These are phyloP conservation scores for Bruchidius siliquastri DNA, from an alignment of 2,888 invertebrate genomes.

Conservation along the genomic window DNA sequence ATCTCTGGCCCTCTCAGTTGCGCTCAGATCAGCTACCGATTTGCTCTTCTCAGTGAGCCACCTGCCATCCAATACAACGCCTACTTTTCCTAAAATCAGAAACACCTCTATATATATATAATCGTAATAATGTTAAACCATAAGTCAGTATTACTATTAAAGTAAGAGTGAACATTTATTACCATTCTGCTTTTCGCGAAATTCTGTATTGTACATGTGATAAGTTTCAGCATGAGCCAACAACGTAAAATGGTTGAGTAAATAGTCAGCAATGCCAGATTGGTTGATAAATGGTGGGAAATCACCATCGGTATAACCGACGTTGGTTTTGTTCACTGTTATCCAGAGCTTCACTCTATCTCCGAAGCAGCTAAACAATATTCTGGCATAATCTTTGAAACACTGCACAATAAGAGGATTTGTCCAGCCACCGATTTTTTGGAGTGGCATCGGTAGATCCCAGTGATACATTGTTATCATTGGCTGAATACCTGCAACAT, in stretches of 20 bases:
- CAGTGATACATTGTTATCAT: slow-evolving; percentile 60
- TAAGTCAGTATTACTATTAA: too few relatives aligned
- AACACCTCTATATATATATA: too few relatives aligned
- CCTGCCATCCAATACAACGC: slow-evolving; percentile 56
- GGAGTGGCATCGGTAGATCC: slow-evolving; percentile 30
- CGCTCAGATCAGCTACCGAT: slow-evolving; percentile 55
- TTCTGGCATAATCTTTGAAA: slow-evolving; percentile 55
- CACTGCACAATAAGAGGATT: slow-evolving; percentile 57
- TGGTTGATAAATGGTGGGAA: slow-evolving; percentile 54
- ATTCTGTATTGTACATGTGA: slow-evolving; percentile 58
- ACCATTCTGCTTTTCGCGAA: slow-evolving; percentile 54
- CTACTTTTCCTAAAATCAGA: slow-evolving; percentile 24
- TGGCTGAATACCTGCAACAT: slow-evolving; percentile 49
- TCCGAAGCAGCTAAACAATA: slow-evolving; percentile 55
- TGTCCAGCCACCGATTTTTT: slow-evolving; percentile 61
- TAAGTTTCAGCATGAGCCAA: slow-evolving; percentile 65
- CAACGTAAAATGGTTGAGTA: slow-evolving; percentile 61
- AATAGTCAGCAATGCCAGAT: slow-evolving; percentile 58
- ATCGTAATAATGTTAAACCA: too few relatives aligned
- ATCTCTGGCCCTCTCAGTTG: slow-evolving; percentile 45
- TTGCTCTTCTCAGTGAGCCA: slow-evolving; percentile 59
- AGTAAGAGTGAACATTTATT: too few relatives aligned
- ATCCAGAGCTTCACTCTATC: slow-evolving; percentile 60
- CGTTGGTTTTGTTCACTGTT: slow-evolving; percentile 63
- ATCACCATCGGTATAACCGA: slow-evolving; percentile 51